A percentile compares a stretch with the other conserved stretches of the same genome.
These are phyloP conservation scores for Acronicta leporina DNA, from an alignment of 2,888 invertebrate genomes.

Conservation along the genomic window DNA sequence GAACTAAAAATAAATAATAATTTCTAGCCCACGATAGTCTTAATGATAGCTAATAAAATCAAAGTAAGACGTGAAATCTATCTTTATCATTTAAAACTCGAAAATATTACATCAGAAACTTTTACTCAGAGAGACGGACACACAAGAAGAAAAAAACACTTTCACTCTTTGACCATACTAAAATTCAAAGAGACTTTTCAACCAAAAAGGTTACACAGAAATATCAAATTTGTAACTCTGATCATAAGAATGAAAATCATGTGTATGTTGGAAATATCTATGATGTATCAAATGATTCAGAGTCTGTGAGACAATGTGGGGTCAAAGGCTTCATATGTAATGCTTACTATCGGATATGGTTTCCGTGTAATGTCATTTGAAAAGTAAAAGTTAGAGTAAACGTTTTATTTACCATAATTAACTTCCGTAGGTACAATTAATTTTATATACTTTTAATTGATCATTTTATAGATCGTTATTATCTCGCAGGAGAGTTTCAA, in stretches of 20 bases:
- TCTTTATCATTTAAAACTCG: conserved; percentile 60
- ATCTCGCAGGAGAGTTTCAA: too few relatives aligned
- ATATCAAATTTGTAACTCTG: conserved; percentile 34
- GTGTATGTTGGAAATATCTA: conserved; percentile 27
- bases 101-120: conserved; percentile 84
- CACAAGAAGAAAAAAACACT: conserved; percentile 78
- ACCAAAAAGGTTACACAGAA: conserved; percentile 35
- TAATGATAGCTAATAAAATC: conserved; percentile 49
- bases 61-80: conserved; percentile 56
- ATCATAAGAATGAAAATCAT: conserved; percentile 44
- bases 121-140: conserved; percentile 84
- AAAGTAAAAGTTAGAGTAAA: conserved; percentile 50
- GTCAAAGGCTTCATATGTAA: conserved; percentile 76
- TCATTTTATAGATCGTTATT: too few relatives aligned
- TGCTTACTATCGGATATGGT: conserved; percentile 48
- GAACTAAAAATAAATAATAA: background rate
- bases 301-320: conserved; percentile 75
- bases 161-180: conserved; percentile 74
- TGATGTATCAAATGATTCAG: conserved; percentile 33
- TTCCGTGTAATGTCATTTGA: conserved; percentile 49
- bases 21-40: background rate
- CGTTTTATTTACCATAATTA: conserved; percentile 6
- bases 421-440: background rate
- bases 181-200: conserved; percentile 62
- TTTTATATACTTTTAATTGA: too few relatives aligned